Evolutionary conservation across 2,888 invertebrate species (phyloP), one percentile per base, ranked within the genome.

Genomic region (Temnothorax rugatulus): DNA sequence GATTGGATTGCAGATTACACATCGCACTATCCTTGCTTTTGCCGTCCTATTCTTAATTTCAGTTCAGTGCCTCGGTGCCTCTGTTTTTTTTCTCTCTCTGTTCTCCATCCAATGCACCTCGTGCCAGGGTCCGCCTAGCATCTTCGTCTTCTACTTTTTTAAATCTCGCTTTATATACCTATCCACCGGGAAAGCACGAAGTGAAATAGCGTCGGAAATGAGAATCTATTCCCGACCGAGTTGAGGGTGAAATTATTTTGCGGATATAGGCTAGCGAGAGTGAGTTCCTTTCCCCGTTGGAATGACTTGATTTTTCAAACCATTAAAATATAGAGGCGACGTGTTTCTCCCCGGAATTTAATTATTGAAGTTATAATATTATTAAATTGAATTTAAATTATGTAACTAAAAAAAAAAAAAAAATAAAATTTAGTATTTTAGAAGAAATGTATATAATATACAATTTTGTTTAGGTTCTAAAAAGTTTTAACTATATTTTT

Each of bases 1-100:
- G 91, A 92, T 92, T 92, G 91, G 90, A 91, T 91, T 91, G 91
- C 90, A 91, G 92, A 92, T 92, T 92, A 91, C 91, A 91, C 89
- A 91, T 91, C 87, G 87, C 77, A 85, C 87, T 86, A 75, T 68
- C 68, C 88, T 85, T 83, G 84, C 83, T 86, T 85, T 84, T 86
- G 84, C 87, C 85, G 68, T 83, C 84, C 86, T 82, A 86, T 87
- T 89, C 89, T 85, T 87, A 90, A 87, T 87, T 89, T 86, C 84
- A 85, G 73, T 82, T 87, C 84, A 71, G 76, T 71, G 85, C 79
- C 69, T 63, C 44, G 64, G 57, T 82, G 68, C 63, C 63, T 68
- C 69, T 74, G n/a, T 76, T 63, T 59, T 81, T 66, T 75, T 61
- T 63, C 61, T 25, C 73, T 3, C 52, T 25, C 68, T 59, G 34